A percentile compares a stretch with the other conserved stretches of the same genome.
Conservation (phyloP, 1,140 invertebrate species). For the Hylyphantes graminicola region DNA sequence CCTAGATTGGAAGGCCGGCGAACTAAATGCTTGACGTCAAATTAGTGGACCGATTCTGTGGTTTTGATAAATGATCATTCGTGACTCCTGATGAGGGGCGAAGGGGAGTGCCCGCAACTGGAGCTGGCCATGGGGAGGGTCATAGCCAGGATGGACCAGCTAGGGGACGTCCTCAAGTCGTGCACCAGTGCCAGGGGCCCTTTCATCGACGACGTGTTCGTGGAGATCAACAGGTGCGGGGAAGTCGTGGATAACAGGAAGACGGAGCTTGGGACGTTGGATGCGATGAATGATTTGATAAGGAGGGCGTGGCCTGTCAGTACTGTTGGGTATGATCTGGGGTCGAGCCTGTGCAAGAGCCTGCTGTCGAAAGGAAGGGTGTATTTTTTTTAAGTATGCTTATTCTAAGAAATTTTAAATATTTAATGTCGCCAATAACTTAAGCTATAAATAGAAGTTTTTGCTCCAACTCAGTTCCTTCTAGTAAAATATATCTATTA, state of each 20-base stretch:
- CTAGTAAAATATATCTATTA: too few relatives aligned
- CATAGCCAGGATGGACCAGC: constrained; percentile 46
- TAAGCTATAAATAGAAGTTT: too few relatives aligned
- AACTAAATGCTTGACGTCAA: too few relatives aligned
- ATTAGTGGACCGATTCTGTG: too few relatives aligned
- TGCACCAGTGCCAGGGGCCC: constrained; percentile 35
- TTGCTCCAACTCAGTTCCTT: too few relatives aligned
- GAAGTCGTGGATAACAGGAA: background rate
- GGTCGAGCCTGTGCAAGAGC: constrained; percentile 77
- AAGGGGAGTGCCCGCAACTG: constrained; percentile 33
- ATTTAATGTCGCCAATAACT: too few relatives aligned
- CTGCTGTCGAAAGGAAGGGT: constrained; percentile 48
- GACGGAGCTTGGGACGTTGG: constrained; percentile 61
- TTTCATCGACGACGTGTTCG: background rate
- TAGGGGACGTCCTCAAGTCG: constrained; percentile 47
- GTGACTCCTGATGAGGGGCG: too few relatives aligned
- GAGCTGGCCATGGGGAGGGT: constrained; percentile 47
- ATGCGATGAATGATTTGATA: constrained; percentile 69
- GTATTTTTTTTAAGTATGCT: background rate
- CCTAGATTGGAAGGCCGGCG: too few relatives aligned
- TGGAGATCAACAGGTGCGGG: background rate
- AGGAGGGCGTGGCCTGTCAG: constrained; percentile 89
- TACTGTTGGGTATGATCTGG: constrained; percentile 83
- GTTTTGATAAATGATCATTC: too few relatives aligned
- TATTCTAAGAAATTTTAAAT: too few relatives aligned